Evolutionary conservation across 2,797 vertebrate genomes (phyloP), one percentile per base, ranked within the genome.

Genomic region (Philypnodon macrostomus): DNA sequence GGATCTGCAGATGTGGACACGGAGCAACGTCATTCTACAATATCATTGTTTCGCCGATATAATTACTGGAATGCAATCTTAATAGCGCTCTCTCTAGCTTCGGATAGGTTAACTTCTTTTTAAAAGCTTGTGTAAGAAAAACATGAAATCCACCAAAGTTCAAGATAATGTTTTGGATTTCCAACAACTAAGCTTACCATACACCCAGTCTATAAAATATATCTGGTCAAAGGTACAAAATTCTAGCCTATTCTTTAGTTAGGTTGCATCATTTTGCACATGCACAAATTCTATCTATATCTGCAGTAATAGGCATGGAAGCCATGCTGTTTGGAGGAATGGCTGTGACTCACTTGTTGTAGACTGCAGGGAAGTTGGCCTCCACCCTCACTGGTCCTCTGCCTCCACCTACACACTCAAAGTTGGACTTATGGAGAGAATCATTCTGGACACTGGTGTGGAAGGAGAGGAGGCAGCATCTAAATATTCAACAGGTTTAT

Each of bases 291-390:
- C 17, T 14, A 9, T 64, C 24, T 58, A 18, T 32, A 40, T 71
- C 70, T 47, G 26, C 53, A 30, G 56, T 59, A 50, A 75, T 58
- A 58, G 58, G 40, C 41, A 63, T 39, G 7, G 55, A 71, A 69
- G 63, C 66, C 50, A 50, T 68, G 70, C 69, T 46, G 60, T 66
- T 73, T 69, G 67, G 54, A 73, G 58, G 59, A 70, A 80, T 63
- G 60, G 61, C 67, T 30, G 5, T 81, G 79, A 85, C 61, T 83
- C 79, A 77, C 64, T 67, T 73, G 65, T 61, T 56, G 65, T 66
- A 42, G 16, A 57, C 56, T 62, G 37, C 54, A 60, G 53, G 53
- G 58, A 77, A 63, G 63, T 48, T 70, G 67, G 53, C 67, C 70
- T 76, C 68, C 70, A 58, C 70, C 73, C 64, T 71, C 63, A 38